Percentiles rank a stretch among this genome's conserved stretches.
These are phyloP conservation scores for Sapajus apella DNA, from an alignment of 2,113 vertebrate species.

Conservation along the genomic window DNA sequence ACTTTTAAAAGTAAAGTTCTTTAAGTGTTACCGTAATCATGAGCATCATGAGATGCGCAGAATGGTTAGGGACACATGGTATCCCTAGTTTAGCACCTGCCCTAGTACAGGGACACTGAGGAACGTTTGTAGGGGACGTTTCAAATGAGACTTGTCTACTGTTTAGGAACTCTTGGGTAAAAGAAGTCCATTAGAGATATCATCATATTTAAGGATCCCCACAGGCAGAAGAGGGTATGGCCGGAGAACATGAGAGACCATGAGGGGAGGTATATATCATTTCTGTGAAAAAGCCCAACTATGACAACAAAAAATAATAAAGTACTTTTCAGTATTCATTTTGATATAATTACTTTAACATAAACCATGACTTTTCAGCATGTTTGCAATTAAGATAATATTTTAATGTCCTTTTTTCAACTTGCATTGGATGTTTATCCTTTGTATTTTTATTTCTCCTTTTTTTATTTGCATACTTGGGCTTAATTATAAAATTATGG, in stretches of 20 bases:
- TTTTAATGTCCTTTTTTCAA: neutral
- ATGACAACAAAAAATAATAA: neutral
- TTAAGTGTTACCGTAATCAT: fast-evolving
- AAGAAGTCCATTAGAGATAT: no score
- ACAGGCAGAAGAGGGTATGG: neutral
- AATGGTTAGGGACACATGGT: neutral
- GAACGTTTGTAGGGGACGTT: neutral
- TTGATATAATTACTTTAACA: neutral
- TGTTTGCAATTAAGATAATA: neutral
- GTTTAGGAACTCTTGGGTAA: neutral
- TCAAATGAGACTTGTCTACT: neutral
- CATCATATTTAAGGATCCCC: neutral
- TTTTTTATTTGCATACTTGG: constrained; percentile 41
- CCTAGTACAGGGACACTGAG: neutral
- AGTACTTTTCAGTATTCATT: neutral
- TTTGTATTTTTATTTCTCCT: neutral
- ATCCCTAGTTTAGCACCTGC: neutral
- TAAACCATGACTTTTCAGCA: neutral
- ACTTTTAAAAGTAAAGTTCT: neutral
- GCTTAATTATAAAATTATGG: constrained; percentile 18
- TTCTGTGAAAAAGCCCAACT: neutral
- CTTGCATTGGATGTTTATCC: neutral
- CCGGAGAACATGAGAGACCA: fast-evolving
- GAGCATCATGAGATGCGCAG: neutral
- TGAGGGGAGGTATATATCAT: neutral